A percentile compares a stretch with the other conserved stretches of the same genome.
These are phyloP conservation scores for Listrodromus nycthemerus DNA, from an alignment of 2,888 invertebrate genomes.

Conservation along the genomic window DNA sequence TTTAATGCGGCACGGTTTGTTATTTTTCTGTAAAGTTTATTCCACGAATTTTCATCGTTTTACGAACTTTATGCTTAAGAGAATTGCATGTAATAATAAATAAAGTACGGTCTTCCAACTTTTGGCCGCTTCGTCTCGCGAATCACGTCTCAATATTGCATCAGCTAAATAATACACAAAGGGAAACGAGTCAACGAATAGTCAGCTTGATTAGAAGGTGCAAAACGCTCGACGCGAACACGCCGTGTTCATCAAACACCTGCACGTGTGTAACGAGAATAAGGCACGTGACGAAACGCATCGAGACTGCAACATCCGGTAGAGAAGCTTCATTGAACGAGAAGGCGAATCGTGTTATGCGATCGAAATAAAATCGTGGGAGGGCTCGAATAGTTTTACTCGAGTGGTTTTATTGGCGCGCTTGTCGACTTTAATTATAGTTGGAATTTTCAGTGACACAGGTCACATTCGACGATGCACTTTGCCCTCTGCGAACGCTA, in stretches of 20 bases:
- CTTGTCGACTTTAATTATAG: neutral
- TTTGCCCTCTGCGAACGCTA: neutral
- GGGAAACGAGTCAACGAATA: conserved; percentile 76
- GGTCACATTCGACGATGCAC: neutral
- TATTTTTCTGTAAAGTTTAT: too few relatives aligned
- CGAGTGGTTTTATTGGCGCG: neutral
- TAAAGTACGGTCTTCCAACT: too few relatives aligned
- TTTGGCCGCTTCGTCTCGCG: too few relatives aligned
- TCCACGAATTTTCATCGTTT: too few relatives aligned
- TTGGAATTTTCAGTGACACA: neutral
- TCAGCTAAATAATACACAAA: conserved; percentile 67
- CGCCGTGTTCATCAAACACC: conserved; percentile 52
- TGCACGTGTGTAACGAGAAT: conserved; percentile 50
- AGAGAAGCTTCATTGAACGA: neutral
- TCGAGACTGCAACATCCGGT: conserved; percentile 16
- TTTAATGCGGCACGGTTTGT: too few relatives aligned
- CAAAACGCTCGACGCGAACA: conserved; percentile 31
- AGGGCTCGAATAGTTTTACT: neutral
- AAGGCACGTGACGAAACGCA: conserved; percentile 35
- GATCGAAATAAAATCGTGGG: conserved; percentile 3
- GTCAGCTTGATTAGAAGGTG: conserved; percentile 77
- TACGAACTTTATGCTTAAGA: too few relatives aligned
- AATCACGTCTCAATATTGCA: too few relatives aligned
- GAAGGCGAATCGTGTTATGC: conserved; percentile 7
- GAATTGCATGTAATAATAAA: too few relatives aligned